A percentile compares a stretch with the other conserved stretches of the same genome.
These are phyloP conservation scores for Corynorhinus townsendii DNA, from an alignment of 2,113 vertebrate species.

Conservation along the genomic window DNA sequence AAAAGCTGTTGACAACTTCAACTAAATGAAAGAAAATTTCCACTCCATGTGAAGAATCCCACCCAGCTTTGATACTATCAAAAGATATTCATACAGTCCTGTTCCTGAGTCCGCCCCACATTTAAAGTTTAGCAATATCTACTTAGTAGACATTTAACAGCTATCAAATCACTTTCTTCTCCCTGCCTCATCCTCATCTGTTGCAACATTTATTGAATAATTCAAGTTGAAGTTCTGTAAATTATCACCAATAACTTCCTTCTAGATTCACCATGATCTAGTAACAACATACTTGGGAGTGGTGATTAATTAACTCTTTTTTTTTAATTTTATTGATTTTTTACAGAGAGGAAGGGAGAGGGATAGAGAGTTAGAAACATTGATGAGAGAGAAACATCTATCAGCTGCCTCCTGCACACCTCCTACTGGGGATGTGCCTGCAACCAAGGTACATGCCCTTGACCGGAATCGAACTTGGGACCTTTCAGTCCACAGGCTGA, in stretches of 20 bases:
- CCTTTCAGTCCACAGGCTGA: too few species aligned
- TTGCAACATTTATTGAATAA: neutral
- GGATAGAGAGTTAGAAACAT: too few species aligned
- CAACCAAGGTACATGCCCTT: too few species aligned
- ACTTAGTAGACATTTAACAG: neutral
- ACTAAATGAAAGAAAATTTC: neutral
- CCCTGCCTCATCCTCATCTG: neutral
- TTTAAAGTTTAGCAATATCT: neutral
- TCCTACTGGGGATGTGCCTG: too few species aligned
- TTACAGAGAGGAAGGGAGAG: too few species aligned
- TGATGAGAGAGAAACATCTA: too few species aligned
- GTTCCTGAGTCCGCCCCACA: neutral
- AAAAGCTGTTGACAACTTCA: neutral
- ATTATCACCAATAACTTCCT: neutral
- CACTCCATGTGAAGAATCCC: neutral
- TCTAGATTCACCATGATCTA: neutral
- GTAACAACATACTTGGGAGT: neutral
- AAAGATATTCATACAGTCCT: neutral
- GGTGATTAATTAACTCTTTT: neutral
- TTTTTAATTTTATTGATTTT: too few species aligned
- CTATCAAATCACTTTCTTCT: neutral
- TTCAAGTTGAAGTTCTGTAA: neutral
- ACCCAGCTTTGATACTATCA: neutral
- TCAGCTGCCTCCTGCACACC: too few species aligned
- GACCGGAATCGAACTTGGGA: too few species aligned